A percentile compares a stretch with the other conserved stretches of the same genome.
Conservation (phyloP, 2,888 invertebrate genomes). For the Amblyteles armatorius region DNA sequence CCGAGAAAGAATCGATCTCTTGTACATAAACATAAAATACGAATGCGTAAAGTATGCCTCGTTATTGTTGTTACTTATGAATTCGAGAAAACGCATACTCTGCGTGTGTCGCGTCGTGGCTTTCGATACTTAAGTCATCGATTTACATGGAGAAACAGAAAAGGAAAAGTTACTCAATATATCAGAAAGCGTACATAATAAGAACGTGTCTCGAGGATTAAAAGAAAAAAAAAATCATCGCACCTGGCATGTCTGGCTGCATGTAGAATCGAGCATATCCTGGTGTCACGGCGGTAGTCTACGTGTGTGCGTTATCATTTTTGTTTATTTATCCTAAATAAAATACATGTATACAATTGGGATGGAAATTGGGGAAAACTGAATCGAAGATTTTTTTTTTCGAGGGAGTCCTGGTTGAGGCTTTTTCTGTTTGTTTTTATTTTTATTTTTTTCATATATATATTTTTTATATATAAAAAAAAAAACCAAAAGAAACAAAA, state of each 20-base stretch:
- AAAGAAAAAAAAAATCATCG: conserved; percentile 47
- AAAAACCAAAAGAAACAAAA: conserved; percentile 26
- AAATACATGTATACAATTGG: conserved; percentile 49
- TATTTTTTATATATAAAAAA: background rate
- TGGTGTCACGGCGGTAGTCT: conserved; percentile 77
- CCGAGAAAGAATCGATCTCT: conserved; percentile 26
- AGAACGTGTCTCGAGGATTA: conserved; percentile 30
- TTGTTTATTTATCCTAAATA: conserved; percentile 37
- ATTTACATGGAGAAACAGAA: conserved; percentile 32
- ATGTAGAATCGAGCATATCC: conserved; percentile 75
- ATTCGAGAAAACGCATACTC: conserved; percentile 52
- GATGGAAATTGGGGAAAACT: conserved; percentile 34
- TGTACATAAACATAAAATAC: conserved; percentile 20
- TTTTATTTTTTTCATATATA: conserved; percentile 27
- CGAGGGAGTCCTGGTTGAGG: conserved; percentile 35
- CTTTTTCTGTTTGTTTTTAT: conserved; percentile 12
- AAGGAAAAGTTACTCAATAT: conserved; percentile 18
- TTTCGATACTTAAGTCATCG: conserved; percentile 69
- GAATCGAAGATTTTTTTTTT: conserved; percentile 48
- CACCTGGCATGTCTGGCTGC: conserved; percentile 81
- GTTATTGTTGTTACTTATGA: conserved; percentile 1
- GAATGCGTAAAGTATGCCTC: conserved; percentile 1
- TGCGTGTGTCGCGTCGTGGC: conserved; percentile 66
- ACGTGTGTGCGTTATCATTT: conserved; percentile 73
- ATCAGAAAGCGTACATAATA: conserved; percentile 27